Evolutionary conservation across 2,113 vertebrate genomes (phyloP).

Genomic region (Cavia aperea): DNA sequence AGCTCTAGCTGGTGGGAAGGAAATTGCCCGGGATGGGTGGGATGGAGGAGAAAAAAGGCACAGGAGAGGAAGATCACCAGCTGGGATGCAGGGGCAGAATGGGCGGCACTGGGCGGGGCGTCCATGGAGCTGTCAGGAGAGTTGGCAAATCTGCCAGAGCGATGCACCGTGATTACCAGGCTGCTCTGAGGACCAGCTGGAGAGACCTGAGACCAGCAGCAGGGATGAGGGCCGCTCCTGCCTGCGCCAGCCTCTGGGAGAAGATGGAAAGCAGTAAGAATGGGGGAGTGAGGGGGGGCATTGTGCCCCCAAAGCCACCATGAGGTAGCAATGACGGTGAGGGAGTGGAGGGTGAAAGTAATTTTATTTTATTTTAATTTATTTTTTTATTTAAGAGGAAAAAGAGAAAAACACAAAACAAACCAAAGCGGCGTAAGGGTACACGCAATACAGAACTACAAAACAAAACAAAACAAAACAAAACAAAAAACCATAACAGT

Average conservation of each 20-base stretch:
- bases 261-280: neutral
- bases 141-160: neutral
- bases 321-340: fast-evolving
- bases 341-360: too few species aligned
- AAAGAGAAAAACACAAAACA: too few species aligned
- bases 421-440: too few species aligned
- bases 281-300: neutral
- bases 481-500: too few species aligned
- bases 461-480: too few species aligned
- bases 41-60: neutral
- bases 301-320: neutral
- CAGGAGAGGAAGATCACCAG: neutral
- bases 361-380: too few species aligned
- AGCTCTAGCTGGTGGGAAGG: neutral
- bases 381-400: too few species aligned
- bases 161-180: neutral
- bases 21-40: neutral
- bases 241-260: neutral
- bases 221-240: neutral
- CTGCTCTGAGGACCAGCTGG: neutral
- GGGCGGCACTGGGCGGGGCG: neutral
- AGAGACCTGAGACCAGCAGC: neutral
- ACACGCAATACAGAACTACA: too few species aligned
- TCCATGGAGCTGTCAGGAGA: fast-evolving
- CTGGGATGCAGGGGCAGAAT: neutral